Conservation (phyloP, 1,140 invertebrate genomes). For the Sminthurides bifidus region DNA sequence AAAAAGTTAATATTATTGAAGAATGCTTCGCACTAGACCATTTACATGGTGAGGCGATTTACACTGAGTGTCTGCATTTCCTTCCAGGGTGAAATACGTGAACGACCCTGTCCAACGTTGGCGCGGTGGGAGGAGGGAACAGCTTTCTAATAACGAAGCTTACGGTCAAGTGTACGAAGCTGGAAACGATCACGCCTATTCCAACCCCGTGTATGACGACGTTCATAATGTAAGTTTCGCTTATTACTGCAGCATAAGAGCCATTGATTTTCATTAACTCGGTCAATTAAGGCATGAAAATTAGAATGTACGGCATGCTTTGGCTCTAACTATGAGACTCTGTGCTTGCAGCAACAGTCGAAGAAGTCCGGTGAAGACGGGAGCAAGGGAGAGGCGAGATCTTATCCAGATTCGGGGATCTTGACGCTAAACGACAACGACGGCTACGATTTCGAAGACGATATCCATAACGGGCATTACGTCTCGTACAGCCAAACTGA, state of each 20-base stretch:
- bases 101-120: constrained; percentile 20
- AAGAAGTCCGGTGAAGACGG: constrained; percentile 1
- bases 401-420: constrained; percentile 23
- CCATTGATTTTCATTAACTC: not conserved
- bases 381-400: not conserved
- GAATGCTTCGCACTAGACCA: not conserved
- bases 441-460: constrained; percentile 13
- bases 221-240: constrained; percentile 7
- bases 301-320: not conserved
- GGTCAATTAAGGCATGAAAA: not conserved
- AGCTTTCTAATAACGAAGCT: constrained; percentile 8
- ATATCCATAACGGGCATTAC: constrained; percentile 16
- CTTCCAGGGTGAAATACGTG: constrained; percentile 26
- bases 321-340: not conserved
- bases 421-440: constrained; percentile 10
- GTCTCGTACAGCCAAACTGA: constrained; percentile 21
- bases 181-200: constrained; percentile 6
- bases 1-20: not conserved
- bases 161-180: constrained; percentile 23
- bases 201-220: constrained; percentile 23
- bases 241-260: not conserved
- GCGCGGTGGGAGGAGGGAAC: constrained; percentile 4
- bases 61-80: too few species aligned
- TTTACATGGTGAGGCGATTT: too few species aligned
- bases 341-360: not conserved